phyloP scores from a whole-genome alignment of 1,140 invertebrate genomes.

The Drosophila saltans region DNA sequence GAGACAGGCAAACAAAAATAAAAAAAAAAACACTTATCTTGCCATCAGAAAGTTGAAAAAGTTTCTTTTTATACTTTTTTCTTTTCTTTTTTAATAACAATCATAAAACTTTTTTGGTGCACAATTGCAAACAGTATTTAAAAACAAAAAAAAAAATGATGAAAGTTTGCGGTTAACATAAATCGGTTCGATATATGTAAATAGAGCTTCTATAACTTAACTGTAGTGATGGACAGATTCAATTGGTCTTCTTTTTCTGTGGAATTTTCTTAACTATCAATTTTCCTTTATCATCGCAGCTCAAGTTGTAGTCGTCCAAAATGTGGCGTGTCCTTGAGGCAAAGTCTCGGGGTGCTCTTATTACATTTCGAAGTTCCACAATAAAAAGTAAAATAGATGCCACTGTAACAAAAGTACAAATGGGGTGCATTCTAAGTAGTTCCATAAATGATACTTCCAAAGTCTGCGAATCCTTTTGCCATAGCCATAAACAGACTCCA shows the following conservation, averaged over 20 bases:
- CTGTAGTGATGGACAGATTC: not conserved
- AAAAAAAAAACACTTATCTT: slow-evolving; percentile 62
- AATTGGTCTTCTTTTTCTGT: not conserved
- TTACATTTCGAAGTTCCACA: not conserved
- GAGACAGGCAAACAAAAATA: slow-evolving; percentile 51
- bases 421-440: not conserved
- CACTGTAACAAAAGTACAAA: not conserved
- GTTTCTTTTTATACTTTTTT: slow-evolving; percentile 57
- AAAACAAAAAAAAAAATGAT: slow-evolving; percentile 5
- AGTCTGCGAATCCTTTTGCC: not conserved
- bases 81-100: slow-evolving; percentile 54
- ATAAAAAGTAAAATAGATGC: not conserved
- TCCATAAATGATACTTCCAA: not conserved
- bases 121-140: slow-evolving; percentile 42
- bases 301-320: not conserved
- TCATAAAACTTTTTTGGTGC: slow-evolving; percentile 60
- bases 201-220: not conserved
- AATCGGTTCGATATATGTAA: no score
- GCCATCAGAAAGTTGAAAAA: slow-evolving; percentile 79
- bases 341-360: not conserved
- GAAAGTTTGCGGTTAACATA: not conserved
- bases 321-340: not conserved
- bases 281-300: not conserved
- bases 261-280: not conserved
- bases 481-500: not conserved